A percentile compares a stretch with the other conserved stretches of the same genome.
Evolutionary conservation across 2,113 vertebrate species (phyloP).

Genomic region (Ahaetulla prasina): DNA sequence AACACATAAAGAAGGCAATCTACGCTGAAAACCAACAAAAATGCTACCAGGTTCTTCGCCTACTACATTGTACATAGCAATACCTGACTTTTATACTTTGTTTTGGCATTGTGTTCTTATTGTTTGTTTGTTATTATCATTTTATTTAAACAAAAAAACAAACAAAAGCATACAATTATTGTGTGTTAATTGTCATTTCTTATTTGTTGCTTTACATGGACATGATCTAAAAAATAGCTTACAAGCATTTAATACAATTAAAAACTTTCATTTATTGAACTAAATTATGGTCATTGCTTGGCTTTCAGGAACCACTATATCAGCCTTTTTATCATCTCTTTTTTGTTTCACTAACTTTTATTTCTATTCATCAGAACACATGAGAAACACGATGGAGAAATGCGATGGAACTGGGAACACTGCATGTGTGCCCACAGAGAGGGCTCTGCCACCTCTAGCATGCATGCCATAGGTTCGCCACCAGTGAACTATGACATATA

Average conservation of each 20-base stretch:
- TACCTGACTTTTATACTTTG: not conserved
- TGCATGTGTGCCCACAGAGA: no score
- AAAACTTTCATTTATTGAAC: not conserved
- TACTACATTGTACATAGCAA: not conserved
- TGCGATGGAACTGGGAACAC: no score
- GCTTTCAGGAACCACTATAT: not conserved
- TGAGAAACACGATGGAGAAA: no score
- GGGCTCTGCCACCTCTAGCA: no score
- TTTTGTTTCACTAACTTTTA: not conserved
- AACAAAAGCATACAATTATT: no score
- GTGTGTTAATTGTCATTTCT: no score
- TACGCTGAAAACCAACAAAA: not conserved
- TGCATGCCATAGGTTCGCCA: no score
- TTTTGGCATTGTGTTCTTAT: not conserved
- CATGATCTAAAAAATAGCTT: not conserved
- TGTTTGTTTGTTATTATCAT: not conserved
- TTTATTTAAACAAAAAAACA: not conserved
- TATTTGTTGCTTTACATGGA: not conserved
- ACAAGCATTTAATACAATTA: not conserved
- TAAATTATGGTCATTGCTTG: not conserved
- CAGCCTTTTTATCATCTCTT: not conserved
- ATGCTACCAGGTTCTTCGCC: no score
- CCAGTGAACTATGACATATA: not conserved
- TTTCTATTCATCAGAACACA: no score
- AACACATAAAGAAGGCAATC: not conserved